Base-by-base conservation (phyloP, 2,113 vertebrate genomes). In the Marmota monax region DNA sequence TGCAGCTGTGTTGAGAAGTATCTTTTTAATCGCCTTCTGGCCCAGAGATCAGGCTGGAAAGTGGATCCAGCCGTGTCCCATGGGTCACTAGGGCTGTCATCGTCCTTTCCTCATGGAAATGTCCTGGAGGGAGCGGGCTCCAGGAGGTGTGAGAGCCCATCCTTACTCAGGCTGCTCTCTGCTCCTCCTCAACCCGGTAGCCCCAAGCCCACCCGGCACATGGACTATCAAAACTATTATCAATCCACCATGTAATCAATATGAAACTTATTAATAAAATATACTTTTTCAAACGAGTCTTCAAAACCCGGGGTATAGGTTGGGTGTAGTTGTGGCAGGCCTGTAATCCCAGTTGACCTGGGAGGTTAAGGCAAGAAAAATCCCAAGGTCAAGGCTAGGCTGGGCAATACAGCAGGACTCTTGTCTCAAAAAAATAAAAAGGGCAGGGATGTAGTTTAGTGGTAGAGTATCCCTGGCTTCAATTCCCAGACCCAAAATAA, bases 191-290 rank as follows among this genome's bases (percentile, higher is more conserved):
- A 45, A 11, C 84, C 88, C 4, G 56, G 84, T 25, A 29, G 48
- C 86, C 84, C 61, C 1, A 20, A 92, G 97, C 93, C 69, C 48
- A 96, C 94, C 51, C 53, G 82, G 88, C 96, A 97, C 97, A 73
- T 63, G 78, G 96, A 96, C 90, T 98, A 73, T 51, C n/a, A 32
- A 76, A 87, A 91, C 39, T 29, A 58, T 34, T 58, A 53, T 37
- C 39, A 82, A 72, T 78, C 82, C 76, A 61, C 72, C 32, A 69
- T 6, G 42, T 5, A 69, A 61, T 67, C 61, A 16, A 78, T 79
- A 58, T 12, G 88, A 45, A 88, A 79, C 58, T 18, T 22, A 80
- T 34, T 45, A 25, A 34, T 53, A 72, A 74, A 63, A 65, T 56
- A 45, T 27, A 22, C 10, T 77, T 82, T 61, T 56, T 23, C 37